Conservation (phyloP, 2,113 vertebrate genomes). For the Acinonyx jubatus region DNA sequence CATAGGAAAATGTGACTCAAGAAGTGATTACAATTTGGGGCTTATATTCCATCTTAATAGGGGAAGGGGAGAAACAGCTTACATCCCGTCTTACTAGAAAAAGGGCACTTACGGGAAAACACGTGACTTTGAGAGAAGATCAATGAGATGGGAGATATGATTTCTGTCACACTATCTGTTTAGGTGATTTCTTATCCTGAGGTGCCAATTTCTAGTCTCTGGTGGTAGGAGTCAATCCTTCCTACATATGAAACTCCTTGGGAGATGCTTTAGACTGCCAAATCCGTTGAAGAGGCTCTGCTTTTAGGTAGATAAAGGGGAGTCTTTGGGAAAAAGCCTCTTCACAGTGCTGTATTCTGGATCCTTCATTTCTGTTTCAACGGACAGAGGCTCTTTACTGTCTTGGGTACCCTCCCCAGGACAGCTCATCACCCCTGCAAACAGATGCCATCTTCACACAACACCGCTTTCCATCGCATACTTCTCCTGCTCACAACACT, state of each 20-base stretch:
- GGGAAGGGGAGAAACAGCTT: neutral
- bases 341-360: neutral
- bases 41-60: neutral
- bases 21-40: neutral
- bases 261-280: neutral
- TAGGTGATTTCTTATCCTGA: neutral
- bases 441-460: neutral
- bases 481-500: neutral
- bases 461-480: neutral
- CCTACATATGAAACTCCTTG: neutral
- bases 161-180: neutral
- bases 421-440: neutral
- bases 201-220: neutral
- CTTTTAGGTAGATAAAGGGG: neutral
- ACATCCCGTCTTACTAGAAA: neutral
- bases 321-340: neutral
- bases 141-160: neutral
- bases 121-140: neutral
- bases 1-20: neutral
- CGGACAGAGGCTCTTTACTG: neutral
- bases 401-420: neutral
- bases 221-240: neutral
- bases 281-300: neutral
- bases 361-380: neutral
- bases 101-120: neutral